phyloP scores from a whole-genome alignment of 2,888 invertebrate genomes.

The Tachina fera region DNA sequence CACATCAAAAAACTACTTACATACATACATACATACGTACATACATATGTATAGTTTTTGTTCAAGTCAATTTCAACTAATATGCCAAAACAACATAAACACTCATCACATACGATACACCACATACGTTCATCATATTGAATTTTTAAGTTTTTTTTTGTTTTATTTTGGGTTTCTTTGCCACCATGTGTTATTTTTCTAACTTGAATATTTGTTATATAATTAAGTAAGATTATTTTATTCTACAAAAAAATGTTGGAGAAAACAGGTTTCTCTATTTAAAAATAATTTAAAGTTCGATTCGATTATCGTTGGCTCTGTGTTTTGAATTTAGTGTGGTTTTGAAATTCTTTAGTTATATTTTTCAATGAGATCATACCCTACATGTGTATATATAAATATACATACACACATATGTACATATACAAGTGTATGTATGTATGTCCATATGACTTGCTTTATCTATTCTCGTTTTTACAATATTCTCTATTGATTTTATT shows the following conservation, averaged over 20 bases:
- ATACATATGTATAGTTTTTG: conserved; percentile 2
- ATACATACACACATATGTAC: neutral
- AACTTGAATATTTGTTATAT: conserved; percentile 35
- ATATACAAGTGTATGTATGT: neutral
- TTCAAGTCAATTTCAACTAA: neutral
- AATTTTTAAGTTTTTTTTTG: conserved; percentile 33
- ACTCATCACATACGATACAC: conserved; percentile 23
- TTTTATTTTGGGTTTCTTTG: conserved; percentile 24
- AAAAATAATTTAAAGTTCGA: conserved; percentile 10
- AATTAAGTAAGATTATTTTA: conserved; percentile 47
- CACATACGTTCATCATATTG: conserved; percentile 22
- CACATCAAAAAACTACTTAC: conserved; percentile 28
- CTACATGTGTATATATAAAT: neutral
- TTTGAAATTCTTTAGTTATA: conserved; percentile 27
- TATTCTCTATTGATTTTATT: too few species aligned
- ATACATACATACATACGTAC: too few species aligned
- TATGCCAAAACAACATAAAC: conserved; percentile 5
- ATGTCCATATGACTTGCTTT: neutral
- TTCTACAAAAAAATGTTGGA: conserved; percentile 23
- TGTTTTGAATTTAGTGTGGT: conserved; percentile 25
- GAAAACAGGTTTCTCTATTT: conserved; percentile 46
- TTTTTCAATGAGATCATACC: conserved; percentile 50
- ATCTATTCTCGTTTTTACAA: too few species aligned
- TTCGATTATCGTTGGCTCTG: neutral
- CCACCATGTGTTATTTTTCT: conserved; percentile 5